Conservation (phyloP, 2,888 invertebrate genomes). For the Chirona hameri region DNA sequence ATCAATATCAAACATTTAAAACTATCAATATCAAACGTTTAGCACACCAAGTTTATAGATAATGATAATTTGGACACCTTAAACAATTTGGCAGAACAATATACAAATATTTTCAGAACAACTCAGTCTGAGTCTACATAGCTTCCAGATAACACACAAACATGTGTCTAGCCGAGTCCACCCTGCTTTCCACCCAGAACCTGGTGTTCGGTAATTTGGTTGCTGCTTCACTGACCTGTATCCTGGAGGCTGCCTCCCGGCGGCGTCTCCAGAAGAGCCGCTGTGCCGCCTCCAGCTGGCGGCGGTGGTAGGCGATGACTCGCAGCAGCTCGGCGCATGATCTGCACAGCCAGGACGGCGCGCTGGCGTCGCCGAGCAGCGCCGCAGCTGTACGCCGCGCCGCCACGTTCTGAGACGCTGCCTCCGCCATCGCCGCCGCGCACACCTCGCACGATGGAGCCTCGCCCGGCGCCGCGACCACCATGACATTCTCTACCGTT, state of each 20-base stretch:
- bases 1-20: no score
- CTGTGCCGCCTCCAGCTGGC: neutral
- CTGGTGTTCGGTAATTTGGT: no score
- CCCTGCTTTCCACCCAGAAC: no score
- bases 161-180: no score
- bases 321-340: neutral
- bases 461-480: neutral
- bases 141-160: no score
- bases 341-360: neutral
- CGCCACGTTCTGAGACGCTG: neutral
- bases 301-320: neutral
- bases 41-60: no score
- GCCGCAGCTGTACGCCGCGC: neutral
- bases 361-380: neutral
- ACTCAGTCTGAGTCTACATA: no score
- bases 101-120: no score
- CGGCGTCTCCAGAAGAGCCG: neutral
- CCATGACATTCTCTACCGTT: neutral
- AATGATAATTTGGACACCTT: no score
- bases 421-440: neutral
- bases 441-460: neutral
- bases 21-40: no score
- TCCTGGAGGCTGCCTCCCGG: neutral
- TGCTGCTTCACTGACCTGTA: neutral
- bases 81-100: no score